Base-by-base conservation (phyloP, 2,888 invertebrate species). In the Polydrusus pterygomalis region DNA sequence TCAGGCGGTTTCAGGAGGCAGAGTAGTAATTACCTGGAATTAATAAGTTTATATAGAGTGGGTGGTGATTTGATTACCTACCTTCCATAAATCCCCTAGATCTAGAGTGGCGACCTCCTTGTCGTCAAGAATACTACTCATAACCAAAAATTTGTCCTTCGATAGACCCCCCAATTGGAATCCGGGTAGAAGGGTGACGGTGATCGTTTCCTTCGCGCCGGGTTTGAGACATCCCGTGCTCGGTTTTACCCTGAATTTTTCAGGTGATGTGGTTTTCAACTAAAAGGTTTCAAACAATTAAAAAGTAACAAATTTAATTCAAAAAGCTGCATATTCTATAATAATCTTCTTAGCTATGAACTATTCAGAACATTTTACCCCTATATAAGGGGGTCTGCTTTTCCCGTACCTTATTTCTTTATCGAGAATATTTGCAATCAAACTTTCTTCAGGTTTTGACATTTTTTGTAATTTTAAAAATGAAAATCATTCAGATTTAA, bases 211-310 rank as follows among this genome's bases (percentile, higher is more conserved):
- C 0, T 89, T 89, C 2, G 90, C 91, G 9, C 93, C 92, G 0
- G 93, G 91, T 1, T 89, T 88, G 67, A 98, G 86, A 7, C 92
- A 88, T 0, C 97, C 97, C 7, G 93, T 92, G 82, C 96, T 96
- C 0, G 97, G 98, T 68, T 96, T 91, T 0, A 99, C 98, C 38
- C 96, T 90, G 88, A 97, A 98, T 87, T 97, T 97, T 83, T 97
- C 97, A 0, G 98, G 98, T 0, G 97, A 95, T 3, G 98, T 98
- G 13, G 98, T 98, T 88, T 98, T 95, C 78, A 98, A 94, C 94
- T 98, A 89, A 34, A 72, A 47, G 25, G 5, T 25, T 3, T 25
- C 25, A 25, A 25, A 5, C 25, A 1, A 25, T 25, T 25, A 25
- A 25, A 25, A 25, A 25, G n/a, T 25, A 25, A 25, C 25, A n/a